A percentile compares a stretch with the other conserved stretches of the same genome.
Evolutionary conservation across 1,140 invertebrate genomes (phyloP).

Genomic region (Drosophila aff.): DNA sequence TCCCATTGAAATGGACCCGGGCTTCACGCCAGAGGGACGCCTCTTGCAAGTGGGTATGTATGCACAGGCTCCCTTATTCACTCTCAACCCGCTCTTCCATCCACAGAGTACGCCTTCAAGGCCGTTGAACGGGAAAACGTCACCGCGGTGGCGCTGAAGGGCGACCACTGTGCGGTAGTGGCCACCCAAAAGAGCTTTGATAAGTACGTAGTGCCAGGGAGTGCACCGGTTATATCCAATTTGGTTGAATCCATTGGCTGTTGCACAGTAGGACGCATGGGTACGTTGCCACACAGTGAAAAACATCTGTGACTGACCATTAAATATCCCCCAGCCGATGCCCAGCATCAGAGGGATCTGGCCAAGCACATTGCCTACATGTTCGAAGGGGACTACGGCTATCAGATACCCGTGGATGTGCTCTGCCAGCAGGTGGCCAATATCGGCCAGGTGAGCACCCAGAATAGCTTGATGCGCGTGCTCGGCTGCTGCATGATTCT

Average conservation of each 20-base stretch:
- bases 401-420: conserved; percentile 97
- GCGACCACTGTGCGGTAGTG: conserved; percentile 95
- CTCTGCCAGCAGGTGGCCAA: conserved; percentile 97
- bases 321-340: conserved; percentile 90
- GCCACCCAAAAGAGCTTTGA: conserved; percentile 99
- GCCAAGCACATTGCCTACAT: conserved; percentile 98
- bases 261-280: conserved; percentile 99
- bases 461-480: conserved; percentile 99
- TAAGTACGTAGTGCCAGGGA: conserved; percentile 95
- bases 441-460: conserved; percentile 99
- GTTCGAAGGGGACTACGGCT: conserved; percentile 98
- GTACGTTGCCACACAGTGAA: conserved; percentile 86
- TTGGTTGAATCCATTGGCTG: conserved; percentile 97
- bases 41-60: conserved; percentile 96
- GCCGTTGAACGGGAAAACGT: conserved; percentile 99
- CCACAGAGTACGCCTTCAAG: conserved; percentile 98
- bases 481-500: conserved; percentile 99
- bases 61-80: not conserved
- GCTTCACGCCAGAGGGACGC: conserved; percentile 99
- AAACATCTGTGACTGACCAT: not conserved
- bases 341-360: conserved; percentile 97
- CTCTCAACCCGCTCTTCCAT: not conserved
- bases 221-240: conserved; percentile 96
- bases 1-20: conserved; percentile 99
- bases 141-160: conserved; percentile 97